Evolutionary conservation across 2,888 invertebrate species (phyloP), one percentile per base, ranked within the genome.

Genomic region (Cactoblastis cactorum): DNA sequence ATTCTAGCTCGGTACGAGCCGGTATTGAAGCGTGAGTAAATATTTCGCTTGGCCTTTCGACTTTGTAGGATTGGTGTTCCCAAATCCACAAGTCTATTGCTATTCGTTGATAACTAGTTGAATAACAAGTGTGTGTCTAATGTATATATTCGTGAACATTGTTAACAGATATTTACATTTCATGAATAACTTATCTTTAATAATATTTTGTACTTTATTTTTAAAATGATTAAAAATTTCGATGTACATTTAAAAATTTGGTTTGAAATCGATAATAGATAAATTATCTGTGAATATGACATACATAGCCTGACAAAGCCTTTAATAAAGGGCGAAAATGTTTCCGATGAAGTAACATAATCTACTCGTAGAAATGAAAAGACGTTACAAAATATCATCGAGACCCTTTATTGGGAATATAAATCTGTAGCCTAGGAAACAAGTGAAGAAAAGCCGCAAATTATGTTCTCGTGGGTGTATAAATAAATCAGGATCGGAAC

Each of bases 401-500:
- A 28, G 28, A 28, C 28, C 28, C 28, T 3, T 1, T 43, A 24
- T 19, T 14, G 14, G 28, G 17, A 43, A 15, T 43, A 43, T 43
- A 43, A 43, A 43, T 28, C 43, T 32, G 17, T n/a, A 43, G 43
- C 15, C 43, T 43, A 12, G 28, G 28, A 43, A 43, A 43, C 43
- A 43, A 43, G 43, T 43, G 28, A 32, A 28, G 43, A 46, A 46
- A 18, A 46, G 34, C 34, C 45, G 33, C 45, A 46, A 34, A 46
- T 46, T 19, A 46, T 46, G 45, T 46, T 18, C 33, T 33, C 32
- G 34, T 19, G 33, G 34, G 45, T 46, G 33, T 46, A 46, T 46
- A 46, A 46, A 46, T 46, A 46, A 46, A 46, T 46, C 45, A 46
- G 33, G 34, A 46, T 47, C 22, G 35, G 37, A 35, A 47, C 47